A percentile compares a stretch with the other conserved stretches of the same genome.
Evolutionary conservation across 1,140 invertebrate species (phyloP).

Genomic region (Luehdorfia chinensis): DNA sequence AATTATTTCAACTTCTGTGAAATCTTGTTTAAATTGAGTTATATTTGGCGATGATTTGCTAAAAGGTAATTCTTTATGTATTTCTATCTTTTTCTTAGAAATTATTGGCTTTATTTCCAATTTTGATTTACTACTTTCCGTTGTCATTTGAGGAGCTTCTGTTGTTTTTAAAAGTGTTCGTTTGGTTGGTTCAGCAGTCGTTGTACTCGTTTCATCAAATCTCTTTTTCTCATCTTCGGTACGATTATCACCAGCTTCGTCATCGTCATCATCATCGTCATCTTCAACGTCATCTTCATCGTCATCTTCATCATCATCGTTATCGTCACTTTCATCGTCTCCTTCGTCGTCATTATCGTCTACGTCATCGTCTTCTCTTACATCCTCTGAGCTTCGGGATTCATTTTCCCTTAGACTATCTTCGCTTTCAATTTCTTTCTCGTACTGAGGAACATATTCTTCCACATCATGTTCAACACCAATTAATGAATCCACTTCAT

Average conservation of each 20-base stretch:
- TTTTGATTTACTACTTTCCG: constrained; percentile 29
- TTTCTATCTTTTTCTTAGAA: constrained; percentile 57
- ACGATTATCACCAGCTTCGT: constrained; percentile 25
- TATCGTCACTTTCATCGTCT: constrained; percentile 27
- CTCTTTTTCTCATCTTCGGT: constrained; percentile 25
- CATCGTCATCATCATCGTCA: constrained; percentile 26
- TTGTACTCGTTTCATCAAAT: constrained; percentile 28
- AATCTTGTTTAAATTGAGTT: constrained; percentile 62
- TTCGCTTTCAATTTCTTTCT: constrained; percentile 40
- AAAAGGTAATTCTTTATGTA: constrained; percentile 57
- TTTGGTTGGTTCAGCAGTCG: constrained; percentile 49
- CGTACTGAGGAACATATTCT: constrained; percentile 59
- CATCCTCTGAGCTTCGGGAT: constrained; percentile 19
- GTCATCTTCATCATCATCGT: constrained; percentile 24
- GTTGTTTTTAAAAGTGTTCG: constrained; percentile 47
- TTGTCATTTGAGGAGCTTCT: constrained; percentile 42
- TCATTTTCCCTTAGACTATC: neutral
- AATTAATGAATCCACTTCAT: constrained; percentile 61
- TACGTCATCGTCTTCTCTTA: constrained; percentile 20
- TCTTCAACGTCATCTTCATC: constrained; percentile 29
- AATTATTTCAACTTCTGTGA: constrained; percentile 68
- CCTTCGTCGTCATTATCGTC: constrained; percentile 16
- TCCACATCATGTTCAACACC: constrained; percentile 55
- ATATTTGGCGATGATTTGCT: constrained; percentile 51
- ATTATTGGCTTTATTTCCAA: constrained; percentile 41